These are phyloP conservation scores for Gymnosoma rotundatum DNA, from an alignment of 2,888 invertebrate species.

Conservation along the genomic window DNA sequence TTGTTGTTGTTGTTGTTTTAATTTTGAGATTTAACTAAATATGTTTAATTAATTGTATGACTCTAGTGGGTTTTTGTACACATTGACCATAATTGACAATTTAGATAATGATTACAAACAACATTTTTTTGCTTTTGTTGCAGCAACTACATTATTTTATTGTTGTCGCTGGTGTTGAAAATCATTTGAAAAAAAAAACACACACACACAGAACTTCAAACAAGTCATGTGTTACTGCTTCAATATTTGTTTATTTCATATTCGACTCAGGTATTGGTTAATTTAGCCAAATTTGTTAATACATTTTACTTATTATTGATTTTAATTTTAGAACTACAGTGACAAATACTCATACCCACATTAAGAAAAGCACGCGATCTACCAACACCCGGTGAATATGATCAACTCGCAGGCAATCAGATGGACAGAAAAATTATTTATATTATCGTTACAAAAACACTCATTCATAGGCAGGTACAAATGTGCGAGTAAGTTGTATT, in stretches of 20 bases:
- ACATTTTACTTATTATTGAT: conserved; percentile 45
- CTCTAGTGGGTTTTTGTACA: conserved; percentile 70
- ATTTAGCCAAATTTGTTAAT: conserved; percentile 70
- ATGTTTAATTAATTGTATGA: conserved; percentile 77
- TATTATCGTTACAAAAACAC: neutral
- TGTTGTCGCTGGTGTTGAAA: conserved; percentile 35
- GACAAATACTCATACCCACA: conserved; percentile 19
- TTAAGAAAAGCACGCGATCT: conserved; percentile 61
- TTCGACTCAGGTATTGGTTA: conserved; percentile 66
- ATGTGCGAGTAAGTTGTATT: conserved; percentile 35
- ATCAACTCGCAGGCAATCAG: conserved; percentile 30
- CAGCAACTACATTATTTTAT: conserved; percentile 27
- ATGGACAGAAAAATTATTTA: neutral
- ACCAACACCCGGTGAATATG: conserved; percentile 62
- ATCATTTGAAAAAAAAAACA: conserved; percentile 27
- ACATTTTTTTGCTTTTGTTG: conserved; percentile 51
- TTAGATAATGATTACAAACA: conserved; percentile 69
- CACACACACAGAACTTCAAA: conserved; percentile 11
- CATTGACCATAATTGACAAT: conserved; percentile 70
- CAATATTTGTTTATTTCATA: conserved; percentile 61
- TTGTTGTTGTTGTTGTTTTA: conserved; percentile 35
- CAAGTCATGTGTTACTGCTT: conserved; percentile 38
- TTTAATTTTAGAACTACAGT: conserved; percentile 12
- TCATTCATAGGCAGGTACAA: neutral
- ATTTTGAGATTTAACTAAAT: conserved; percentile 73